These are phyloP conservation scores for Hassar affinis DNA, from an alignment of 2,113 vertebrate species.

Conservation along the genomic window DNA sequence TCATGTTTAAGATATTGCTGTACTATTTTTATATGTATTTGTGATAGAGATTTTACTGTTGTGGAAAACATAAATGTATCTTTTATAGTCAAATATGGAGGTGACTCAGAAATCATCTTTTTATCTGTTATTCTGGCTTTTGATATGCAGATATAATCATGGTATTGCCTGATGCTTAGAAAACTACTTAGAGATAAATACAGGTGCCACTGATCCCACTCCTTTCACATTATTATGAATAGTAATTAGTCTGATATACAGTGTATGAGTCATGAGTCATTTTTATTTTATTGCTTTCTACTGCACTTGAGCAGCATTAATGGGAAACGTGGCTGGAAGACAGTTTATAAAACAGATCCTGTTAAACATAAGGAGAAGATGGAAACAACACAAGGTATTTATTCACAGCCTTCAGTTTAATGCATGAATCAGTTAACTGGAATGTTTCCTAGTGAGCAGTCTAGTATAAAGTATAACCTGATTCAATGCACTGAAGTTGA, in stretches of 20 bases:
- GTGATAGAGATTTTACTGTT: not conserved
- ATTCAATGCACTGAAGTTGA: not conserved
- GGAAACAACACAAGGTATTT: not conserved
- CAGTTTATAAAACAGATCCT: not conserved
- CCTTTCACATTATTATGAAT: not conserved
- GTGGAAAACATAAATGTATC: not conserved
- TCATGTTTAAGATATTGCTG: not conserved
- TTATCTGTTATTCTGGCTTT: not conserved
- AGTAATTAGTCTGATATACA: not conserved
- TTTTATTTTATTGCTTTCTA: not conserved
- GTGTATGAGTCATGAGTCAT: slow-evolving; percentile 8
- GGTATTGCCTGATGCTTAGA: not conserved
- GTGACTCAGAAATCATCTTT: not conserved
- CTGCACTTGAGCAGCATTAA: not conserved
- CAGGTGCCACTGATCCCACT: not conserved
- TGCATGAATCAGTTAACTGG: not conserved
- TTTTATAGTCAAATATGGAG: not conserved
- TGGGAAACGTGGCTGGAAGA: not conserved
- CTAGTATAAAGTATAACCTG: not conserved
- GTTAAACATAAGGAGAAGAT: not conserved
- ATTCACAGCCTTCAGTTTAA: not conserved
- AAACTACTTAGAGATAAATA: slow-evolving; percentile 22
- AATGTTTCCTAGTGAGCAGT: not conserved
- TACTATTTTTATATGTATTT: not conserved
- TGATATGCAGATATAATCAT: not conserved